phyloP scores from a whole-genome alignment of 2,888 invertebrate genomes.

The Glyphotaelius pellucidus region DNA sequence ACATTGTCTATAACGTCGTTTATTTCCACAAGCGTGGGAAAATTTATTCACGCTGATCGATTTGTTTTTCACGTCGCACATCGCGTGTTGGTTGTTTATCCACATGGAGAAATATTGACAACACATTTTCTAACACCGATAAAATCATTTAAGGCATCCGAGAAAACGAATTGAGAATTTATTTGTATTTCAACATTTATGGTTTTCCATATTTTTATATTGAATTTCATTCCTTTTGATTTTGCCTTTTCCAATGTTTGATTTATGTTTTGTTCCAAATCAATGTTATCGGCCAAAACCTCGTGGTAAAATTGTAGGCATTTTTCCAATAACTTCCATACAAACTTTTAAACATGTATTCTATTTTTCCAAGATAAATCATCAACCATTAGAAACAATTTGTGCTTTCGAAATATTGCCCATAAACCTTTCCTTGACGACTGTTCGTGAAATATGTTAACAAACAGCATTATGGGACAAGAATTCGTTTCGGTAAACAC shows the following conservation, averaged over 20 bases:
- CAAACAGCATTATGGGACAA: slow-evolving; percentile 3
- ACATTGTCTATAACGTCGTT: background rate
- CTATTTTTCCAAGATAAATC: background rate
- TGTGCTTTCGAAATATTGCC: background rate
- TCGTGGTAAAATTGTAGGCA: background rate
- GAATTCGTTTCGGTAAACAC: slow-evolving; percentile 29
- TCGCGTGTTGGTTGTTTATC: background rate
- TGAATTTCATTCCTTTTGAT: background rate
- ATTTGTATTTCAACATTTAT: background rate
- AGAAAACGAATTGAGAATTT: background rate
- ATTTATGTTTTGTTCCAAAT: background rate
- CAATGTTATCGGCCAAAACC: background rate
- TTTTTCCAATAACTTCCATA: background rate
- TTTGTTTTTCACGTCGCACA: background rate
- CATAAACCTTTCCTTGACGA: background rate
- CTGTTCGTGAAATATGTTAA: slow-evolving; percentile 1
- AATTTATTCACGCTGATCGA: background rate
- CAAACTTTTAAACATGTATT: background rate
- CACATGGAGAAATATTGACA: background rate
- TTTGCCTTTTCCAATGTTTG: background rate
- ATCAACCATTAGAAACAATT: background rate
- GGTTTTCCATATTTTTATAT: background rate
- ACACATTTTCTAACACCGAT: background rate
- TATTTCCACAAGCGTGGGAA: background rate
- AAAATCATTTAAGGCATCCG: background rate